Base-by-base conservation (phyloP, 2,888 invertebrate species). In the Metellina segmentata region DNA sequence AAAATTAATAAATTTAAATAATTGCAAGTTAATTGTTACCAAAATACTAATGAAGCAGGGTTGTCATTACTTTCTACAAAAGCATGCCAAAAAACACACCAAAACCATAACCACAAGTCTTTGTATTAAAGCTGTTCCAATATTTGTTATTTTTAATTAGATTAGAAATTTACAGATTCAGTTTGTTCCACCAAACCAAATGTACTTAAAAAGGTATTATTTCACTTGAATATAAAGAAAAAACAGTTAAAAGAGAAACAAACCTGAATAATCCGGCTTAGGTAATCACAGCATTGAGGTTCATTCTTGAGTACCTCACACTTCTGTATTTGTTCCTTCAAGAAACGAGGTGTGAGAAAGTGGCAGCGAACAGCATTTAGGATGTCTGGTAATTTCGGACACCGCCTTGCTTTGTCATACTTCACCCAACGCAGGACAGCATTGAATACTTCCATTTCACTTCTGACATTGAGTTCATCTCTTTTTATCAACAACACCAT, bases 391-490 rank as follows among this genome's bases (percentile, higher is more conserved):
- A 98, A 97, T 94, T 98, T 97, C 48, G 97, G 96, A 93, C 97
- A 96, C 49, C 98, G 96, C 92, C 97, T 96, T 93, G 98, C 97
- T 94, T 98, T 97, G 94, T 98, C 98, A 94, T 97, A 97, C 94
- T 95, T 94, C 20, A 96, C 98, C 98, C 98, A 98, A 95, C 97
- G 97, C 8, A 98, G 95, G 69, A 98, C 98, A 16, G 98, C 98
- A 94, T 97, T 97, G 94, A 98, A 98, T 0, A 98, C 98, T 95
- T 98, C 98, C 75, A 97, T 96, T 94, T 98, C 98, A 94, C 98
- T 98, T 94, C 97, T 97, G 0, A 98, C 98, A 94, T 98, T 98
- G 0, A 98, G 95, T 94, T 98, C 98, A 94, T 98, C 98, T 94
- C 98, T 97, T 94, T 97, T 96, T 91, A 98, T 98, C 79, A 98